Base-by-base conservation (phyloP, 2,113 vertebrate species). In the Nycticebus coucang region DNA sequence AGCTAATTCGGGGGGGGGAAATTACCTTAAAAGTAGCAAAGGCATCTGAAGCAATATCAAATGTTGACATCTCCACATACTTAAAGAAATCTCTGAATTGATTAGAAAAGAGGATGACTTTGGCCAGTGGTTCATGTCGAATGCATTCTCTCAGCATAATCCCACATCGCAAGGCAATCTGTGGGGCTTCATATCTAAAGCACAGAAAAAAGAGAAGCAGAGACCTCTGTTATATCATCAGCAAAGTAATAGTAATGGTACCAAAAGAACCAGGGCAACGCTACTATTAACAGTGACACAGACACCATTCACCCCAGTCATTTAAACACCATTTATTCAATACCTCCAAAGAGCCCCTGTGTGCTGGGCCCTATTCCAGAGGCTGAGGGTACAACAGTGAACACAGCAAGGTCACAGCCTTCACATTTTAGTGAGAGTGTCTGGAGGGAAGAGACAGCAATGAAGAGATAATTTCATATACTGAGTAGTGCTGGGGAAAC, bases 91-190 rank as follows among this genome's bases (percentile, higher is more conserved):
- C 98, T 98, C 98, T 98, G 98, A 99, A 99, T 15, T 99, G 98
- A 30, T 99, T 98, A 0, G 99, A 99, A 91, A 99, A 99, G 1
- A 99, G 99, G 37, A 99, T 97, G 37, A 99, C 98, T 98, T 99
- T 99, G 98, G 99, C 99, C 96, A 99, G 99, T 1, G 99, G 99
- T 95, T 99, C 99, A n/a, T 99, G 99, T 87, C 99, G 99, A 97
- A 99, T 99, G 85, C 99, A 99, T 98, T 99, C 99, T 93, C 99
- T 98, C 97, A 99, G 98, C 99, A 99, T 99, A 98, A 99, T 99
- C 83, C 99, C 99, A 84, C 99, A 99, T 87, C 99, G 99, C 98
- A 99, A 98, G 59, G 99, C 99, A 85, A 99, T 99, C 97, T 98
- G 99, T 37, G 99, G 98, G 3, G 99, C 99, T 98, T 99, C 99